Conservation (phyloP, 2,888 invertebrate species). For the Sinotaia quadrata region DNA sequence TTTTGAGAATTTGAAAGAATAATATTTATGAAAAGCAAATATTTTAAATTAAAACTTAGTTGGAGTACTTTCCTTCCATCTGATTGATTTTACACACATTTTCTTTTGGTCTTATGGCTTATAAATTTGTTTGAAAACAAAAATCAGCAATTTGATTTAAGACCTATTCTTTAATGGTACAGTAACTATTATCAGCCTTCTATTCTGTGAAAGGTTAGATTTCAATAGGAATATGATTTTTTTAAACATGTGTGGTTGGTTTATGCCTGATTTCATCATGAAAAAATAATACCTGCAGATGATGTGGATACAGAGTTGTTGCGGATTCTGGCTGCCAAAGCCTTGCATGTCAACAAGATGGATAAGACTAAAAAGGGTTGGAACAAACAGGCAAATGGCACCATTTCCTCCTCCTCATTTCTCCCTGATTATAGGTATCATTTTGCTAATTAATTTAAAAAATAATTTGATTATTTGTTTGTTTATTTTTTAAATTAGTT, state of each 20-base stretch:
- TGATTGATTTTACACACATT: too few species aligned
- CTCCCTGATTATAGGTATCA: slow-evolving; percentile 38
- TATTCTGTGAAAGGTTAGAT: neutral
- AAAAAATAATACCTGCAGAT: slow-evolving; percentile 67
- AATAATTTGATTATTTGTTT: too few species aligned
- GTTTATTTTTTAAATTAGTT: too few species aligned
- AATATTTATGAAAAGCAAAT: too few species aligned
- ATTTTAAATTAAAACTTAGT: too few species aligned
- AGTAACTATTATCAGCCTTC: neutral
- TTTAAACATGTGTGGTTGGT: neutral
- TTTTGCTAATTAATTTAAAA: too few species aligned
- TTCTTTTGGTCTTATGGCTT: too few species aligned
- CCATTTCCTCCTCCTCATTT: slow-evolving; percentile 27
- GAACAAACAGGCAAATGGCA: slow-evolving; percentile 51
- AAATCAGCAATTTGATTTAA: too few species aligned
- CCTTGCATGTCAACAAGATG: slow-evolving; percentile 57
- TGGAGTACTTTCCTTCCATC: too few species aligned
- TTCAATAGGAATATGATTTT: neutral
- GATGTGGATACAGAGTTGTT: slow-evolving; percentile 70
- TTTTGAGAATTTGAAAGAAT: too few species aligned
- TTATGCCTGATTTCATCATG: slow-evolving; percentile 2
- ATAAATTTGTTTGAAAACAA: too few species aligned
- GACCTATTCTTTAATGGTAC: too few species aligned
- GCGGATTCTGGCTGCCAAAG: slow-evolving; percentile 64
- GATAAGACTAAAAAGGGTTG: slow-evolving; percentile 58